Conservation (phyloP, 1,140 invertebrate species). For the Dreissena polymorpha region DNA sequence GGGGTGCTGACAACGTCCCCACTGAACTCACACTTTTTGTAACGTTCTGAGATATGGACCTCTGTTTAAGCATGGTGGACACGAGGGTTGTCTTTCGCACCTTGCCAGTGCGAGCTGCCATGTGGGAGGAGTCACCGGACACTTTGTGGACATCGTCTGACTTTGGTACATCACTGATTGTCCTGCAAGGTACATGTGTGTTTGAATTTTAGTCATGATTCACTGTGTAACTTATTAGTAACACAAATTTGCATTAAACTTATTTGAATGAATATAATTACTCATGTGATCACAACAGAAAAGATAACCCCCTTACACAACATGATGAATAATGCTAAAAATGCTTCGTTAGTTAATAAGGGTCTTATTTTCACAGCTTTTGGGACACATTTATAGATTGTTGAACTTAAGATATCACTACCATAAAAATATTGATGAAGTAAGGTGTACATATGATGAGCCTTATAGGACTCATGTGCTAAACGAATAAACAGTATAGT, state of each 20-base stretch:
- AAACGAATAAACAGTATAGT: no score
- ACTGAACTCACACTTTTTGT: constrained; percentile 15
- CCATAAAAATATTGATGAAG: no score
- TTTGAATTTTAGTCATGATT: neutral
- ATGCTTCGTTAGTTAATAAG: no score
- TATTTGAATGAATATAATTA: no score
- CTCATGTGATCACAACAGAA: no score
- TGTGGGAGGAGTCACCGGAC: constrained; percentile 22
- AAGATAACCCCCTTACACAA: no score
- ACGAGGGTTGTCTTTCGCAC: constrained; percentile 70
- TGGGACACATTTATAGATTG: no score
- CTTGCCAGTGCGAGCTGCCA: constrained; percentile 58
- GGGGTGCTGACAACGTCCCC: neutral
- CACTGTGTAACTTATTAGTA: neutral
- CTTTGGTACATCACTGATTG: constrained; percentile 69
- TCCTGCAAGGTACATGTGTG: constrained; percentile 54
- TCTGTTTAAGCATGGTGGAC: constrained; percentile 74
- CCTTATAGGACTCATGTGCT: no score
- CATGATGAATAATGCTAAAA: no score
- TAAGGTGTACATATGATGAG: no score
- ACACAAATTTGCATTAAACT: neutral
- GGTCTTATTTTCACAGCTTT: no score
- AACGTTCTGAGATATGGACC: constrained; percentile 69
- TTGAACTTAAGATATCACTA: no score
- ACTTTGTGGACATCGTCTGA: constrained; percentile 58